Evolutionary conservation across 1,140 invertebrate species (phyloP).

Genomic region (Wasmannia auropunctata): DNA sequence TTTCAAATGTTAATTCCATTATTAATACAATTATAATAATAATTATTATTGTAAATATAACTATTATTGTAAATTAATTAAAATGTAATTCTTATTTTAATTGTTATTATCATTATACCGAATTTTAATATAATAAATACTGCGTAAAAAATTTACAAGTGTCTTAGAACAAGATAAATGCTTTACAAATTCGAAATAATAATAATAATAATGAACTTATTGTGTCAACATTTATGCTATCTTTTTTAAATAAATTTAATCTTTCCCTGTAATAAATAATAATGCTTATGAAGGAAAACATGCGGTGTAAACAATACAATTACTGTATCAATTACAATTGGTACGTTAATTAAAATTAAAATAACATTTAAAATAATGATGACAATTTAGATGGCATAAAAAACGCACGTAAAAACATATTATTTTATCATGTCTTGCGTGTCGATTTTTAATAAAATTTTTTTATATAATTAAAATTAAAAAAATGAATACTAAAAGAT

Average conservation of each 20-base stretch:
- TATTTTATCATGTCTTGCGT: not conserved
- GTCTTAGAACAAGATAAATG: conserved; percentile 24
- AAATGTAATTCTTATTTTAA: not conserved
- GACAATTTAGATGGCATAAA: not conserved
- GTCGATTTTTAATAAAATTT: not conserved
- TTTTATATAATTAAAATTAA: not conserved
- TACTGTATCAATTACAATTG: not conserved
- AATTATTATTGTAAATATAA: not conserved
- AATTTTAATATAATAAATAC: conserved; percentile 9
- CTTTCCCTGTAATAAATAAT: conserved; percentile 10
- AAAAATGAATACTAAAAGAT: conserved; percentile 1
- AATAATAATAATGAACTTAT: not conserved
- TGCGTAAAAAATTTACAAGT: conserved; percentile 38
- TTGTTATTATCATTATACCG: not conserved
- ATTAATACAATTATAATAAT: conserved; percentile 1
- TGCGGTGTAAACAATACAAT: not conserved
- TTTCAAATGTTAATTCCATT: not conserved
- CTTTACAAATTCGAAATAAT: conserved; percentile 2
- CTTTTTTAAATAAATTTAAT: not conserved
- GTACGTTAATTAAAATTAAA: not conserved
- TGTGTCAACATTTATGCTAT: not conserved
- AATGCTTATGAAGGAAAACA: not conserved
- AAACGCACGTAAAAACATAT: not conserved
- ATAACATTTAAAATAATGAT: not conserved
- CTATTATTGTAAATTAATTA: too few species aligned